Evolutionary conservation across 2,113 vertebrate species (phyloP).

Genomic region (Neolamprologus kungweensis): DNA sequence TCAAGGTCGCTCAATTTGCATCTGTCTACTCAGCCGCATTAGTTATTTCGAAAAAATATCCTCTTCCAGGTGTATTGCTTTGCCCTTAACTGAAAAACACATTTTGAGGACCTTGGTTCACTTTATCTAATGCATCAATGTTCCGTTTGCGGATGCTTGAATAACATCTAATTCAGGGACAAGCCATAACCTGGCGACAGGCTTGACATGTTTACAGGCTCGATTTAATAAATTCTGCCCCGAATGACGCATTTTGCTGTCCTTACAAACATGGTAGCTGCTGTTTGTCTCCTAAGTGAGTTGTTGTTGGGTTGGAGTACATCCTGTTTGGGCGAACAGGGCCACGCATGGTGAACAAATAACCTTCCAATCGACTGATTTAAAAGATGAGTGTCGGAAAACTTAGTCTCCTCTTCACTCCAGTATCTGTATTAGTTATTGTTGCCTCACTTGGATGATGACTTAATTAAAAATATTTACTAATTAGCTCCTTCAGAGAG

Average conservation of each 20-base stretch:
- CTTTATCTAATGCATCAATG: slow-evolving; percentile 26
- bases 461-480: background rate
- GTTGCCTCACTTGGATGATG: background rate
- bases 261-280: background rate
- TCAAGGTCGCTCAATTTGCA: background rate
- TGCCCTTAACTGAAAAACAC: slow-evolving; percentile 58
- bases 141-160: slow-evolving; percentile 28
- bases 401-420: background rate
- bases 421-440: background rate
- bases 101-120: slow-evolving; percentile 33
- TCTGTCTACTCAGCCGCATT: background rate
- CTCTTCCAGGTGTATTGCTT: background rate
- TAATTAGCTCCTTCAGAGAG: background rate
- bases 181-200: background rate
- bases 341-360: background rate
- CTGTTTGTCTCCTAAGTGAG: slow-evolving; percentile 22
- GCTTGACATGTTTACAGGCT: slow-evolving; percentile 11
- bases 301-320: slow-evolving; percentile 1
- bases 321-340: slow-evolving; percentile 6
- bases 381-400: background rate
- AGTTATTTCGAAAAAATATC: slow-evolving; percentile 8
- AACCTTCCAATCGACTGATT: background rate
- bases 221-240: background rate
- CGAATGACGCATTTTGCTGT: slow-evolving; percentile 14
- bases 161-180: slow-evolving; percentile 4